Evolutionary conservation across 1,140 invertebrate genomes (phyloP), one percentile per base, ranked within the genome.

Genomic region (Neodiprion lecontei): DNA sequence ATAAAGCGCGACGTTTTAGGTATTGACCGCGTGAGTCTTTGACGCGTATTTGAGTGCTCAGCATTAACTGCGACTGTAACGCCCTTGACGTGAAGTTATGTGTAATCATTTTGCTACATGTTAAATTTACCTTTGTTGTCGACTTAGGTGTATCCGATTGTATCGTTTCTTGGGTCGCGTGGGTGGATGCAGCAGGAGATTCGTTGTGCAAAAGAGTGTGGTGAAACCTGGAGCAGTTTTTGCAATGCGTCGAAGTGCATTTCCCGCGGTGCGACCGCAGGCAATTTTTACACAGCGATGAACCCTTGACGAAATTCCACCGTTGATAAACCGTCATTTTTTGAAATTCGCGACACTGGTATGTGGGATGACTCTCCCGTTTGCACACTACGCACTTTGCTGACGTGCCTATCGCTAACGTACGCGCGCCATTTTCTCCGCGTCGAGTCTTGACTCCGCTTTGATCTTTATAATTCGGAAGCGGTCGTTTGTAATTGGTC

Each of bases 11-110:
- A 47, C 69, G 17, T 11, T 72, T 70, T 23, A 72, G 28, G 48
- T 72, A 73, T 21, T 69, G 47, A 1, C 68, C 68, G 50, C 70
- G 65, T 23, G 53, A n/a, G 72, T 72, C 48, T 67, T 67, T 71
- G 23, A 75, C 48, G 28, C 74, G 73, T 53, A 78, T 69, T 28
- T 61, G 21, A 48, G 75, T 73, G 53, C 75, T 78, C 71, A 76
- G 21, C 75, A 78, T 76, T 50, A 78, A 48, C 70, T 75, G 67
- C 23, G 67, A 69, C 40, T 68, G 72, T 66, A 12, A 70, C 17
- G 14, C 69, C 74, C 68, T 68, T 70, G 67, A 74, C 74, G 49
- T 69, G 73, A 75, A 73, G 72, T 28, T 74, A 47, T 12, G 69
- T 71, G 48, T 70, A 69, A 9, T 68, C 10, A 53, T 47, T n/a